phyloP scores from a whole-genome alignment of 2,113 vertebrate species.

The Corvus cornix region DNA sequence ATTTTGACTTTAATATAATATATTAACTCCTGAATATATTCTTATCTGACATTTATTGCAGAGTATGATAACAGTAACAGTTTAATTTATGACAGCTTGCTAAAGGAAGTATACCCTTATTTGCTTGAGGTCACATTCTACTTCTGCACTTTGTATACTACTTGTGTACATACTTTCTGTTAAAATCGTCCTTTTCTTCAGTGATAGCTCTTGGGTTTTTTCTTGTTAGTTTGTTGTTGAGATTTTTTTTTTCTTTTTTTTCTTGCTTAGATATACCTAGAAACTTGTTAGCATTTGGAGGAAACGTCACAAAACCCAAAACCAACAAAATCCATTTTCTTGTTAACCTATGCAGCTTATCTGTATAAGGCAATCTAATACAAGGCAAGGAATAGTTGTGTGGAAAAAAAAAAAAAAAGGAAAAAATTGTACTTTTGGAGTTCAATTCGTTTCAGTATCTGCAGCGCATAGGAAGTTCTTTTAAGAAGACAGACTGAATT shows the following conservation, averaged over 20 bases:
- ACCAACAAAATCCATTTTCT: background rate
- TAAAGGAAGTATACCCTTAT: background rate
- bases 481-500: background rate
- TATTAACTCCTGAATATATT: background rate
- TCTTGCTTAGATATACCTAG: background rate
- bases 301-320: background rate
- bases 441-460: background rate
- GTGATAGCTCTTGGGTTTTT: background rate
- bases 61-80: background rate
- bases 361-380: background rate
- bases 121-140: background rate
- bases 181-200: background rate
- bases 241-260: background rate
- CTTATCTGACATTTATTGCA: background rate
- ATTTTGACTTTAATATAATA: background rate
- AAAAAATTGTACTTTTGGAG: background rate
- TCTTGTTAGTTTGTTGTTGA: background rate
- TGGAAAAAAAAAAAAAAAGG: background rate
- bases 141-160: background rate
- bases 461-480: background rate
- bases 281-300: background rate
- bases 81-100: background rate
- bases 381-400: background rate
- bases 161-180: background rate
- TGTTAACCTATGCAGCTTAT: background rate